Evolutionary conservation across 2,113 vertebrate species (phyloP), one percentile per base, ranked within the genome.

Genomic region (Malurus elegans): DNA sequence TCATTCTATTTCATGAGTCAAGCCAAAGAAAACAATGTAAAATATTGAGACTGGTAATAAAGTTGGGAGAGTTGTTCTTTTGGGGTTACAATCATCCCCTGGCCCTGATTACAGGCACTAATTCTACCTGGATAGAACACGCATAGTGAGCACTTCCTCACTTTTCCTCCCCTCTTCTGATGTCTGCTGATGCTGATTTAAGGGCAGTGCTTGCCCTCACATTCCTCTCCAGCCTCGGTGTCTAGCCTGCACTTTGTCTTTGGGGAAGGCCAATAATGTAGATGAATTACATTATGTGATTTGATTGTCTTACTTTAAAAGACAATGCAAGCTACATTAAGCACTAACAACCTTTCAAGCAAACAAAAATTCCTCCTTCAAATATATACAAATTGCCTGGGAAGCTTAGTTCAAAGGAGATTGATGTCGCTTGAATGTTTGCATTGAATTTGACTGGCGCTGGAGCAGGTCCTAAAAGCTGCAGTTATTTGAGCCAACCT

Each of bases 241-340:
- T 79, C 70, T 79, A 62, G 75, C 47, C 57, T 50, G 40, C 60
- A 45, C 64, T 86, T 94, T 84, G 45, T 93, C 95, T 93, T 91
- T 74, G n/a, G 88, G 57, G 72, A 81, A 75, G 71, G 47, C 64
- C 88, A 56, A 88, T 90, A 75, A 56, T 45, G 29, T 54, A 60
- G 72, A 70, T 86, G 36, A 94, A 93, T 86, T 84, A 70, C 58
- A 54, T 95, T 74, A 54, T 71, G 48, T 40, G 83, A 84, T 94
- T 94, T 84, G 82, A 86, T 92, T 93, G 72, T 48, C 79, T 83
- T 85, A 72, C 89, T 93, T 86, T 83, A 92, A 78, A 92, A 78
- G 78, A 82, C 74, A 90, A 87, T 50, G 42, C 74, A 91, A 90
- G 78, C 93, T 95, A 90, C 84, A 82, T 85, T 92, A 91, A 94